phyloP scores from a whole-genome alignment of 2,888 invertebrate species.

The Cantharis nigra region DNA sequence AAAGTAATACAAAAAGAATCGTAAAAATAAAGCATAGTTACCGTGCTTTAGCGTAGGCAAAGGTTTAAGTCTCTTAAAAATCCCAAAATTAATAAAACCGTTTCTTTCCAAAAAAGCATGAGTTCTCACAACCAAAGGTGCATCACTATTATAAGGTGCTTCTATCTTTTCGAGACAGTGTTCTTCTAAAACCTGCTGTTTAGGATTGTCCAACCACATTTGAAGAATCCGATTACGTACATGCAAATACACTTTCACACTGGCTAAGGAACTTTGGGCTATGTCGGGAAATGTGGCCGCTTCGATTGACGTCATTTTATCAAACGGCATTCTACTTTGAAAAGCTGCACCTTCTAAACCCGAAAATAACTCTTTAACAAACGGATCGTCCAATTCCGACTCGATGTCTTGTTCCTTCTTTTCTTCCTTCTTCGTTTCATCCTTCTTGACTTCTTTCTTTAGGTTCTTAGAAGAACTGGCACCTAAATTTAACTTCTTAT shows the following conservation, averaged over 20 bases:
- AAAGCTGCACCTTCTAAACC: constrained; percentile 88
- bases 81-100: constrained; percentile 97
- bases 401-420: constrained; percentile 66
- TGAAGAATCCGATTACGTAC: constrained; percentile 89
- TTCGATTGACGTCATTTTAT: constrained; percentile 92
- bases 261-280: constrained; percentile 78
- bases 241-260: constrained; percentile 87
- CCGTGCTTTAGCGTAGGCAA: constrained; percentile 66
- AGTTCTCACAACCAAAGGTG: constrained; percentile 78
- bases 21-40: not conserved
- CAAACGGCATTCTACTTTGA: constrained; percentile 91
- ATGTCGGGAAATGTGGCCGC: constrained; percentile 93
- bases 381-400: constrained; percentile 70
- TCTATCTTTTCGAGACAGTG: constrained; percentile 80
- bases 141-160: constrained; percentile 92
- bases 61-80: constrained; percentile 85
- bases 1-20: not conserved
- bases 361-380: constrained; percentile 56
- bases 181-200: constrained; percentile 85
- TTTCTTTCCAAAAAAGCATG: constrained; percentile 93
- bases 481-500: constrained; percentile 61
- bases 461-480: constrained; percentile 57
- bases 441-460: constrained; percentile 55
- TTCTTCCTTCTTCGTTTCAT: constrained; percentile 55
- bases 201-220: constrained; percentile 95